Percentiles rank a stretch among this genome's conserved stretches.
Evolutionary conservation across 2,113 vertebrate genomes (phyloP).

Genomic region (Seriola dumerili): DNA sequence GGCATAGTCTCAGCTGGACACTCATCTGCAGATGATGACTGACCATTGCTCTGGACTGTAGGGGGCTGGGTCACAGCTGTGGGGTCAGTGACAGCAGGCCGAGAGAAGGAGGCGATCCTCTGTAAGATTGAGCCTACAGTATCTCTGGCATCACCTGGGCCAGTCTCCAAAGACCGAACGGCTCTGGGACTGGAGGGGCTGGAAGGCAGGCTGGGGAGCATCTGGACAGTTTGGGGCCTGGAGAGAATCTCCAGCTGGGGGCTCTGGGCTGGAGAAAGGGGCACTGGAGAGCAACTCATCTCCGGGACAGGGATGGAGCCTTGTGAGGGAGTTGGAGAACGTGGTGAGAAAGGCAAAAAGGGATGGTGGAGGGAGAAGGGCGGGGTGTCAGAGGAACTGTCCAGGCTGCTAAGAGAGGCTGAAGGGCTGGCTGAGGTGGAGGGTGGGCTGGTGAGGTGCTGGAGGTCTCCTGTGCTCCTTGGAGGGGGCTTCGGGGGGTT

Average conservation of each 20-base stretch:
- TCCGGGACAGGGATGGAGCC: slow-evolving; percentile 60
- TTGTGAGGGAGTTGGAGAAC: slow-evolving; percentile 5
- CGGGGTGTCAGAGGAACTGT: slow-evolving; percentile 66
- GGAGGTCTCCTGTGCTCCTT: slow-evolving; percentile 17
- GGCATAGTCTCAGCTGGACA: slow-evolving; percentile 3
- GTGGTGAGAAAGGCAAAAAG: slow-evolving; percentile 19
- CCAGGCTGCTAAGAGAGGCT: slow-evolving; percentile 59
- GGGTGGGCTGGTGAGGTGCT: slow-evolving; percentile 63
- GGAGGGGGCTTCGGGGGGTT: slow-evolving; percentile 17
- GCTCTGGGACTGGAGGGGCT: slow-evolving; percentile 58
- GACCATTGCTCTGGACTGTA: slow-evolving; percentile 48
- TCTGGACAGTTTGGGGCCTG: slow-evolving; percentile 76
- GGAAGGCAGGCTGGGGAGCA: slow-evolving; percentile 33
- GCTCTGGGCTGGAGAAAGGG: slow-evolving; percentile 67
- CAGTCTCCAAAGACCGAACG: slow-evolving; percentile 18
- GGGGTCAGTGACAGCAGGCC: slow-evolving; percentile 27
- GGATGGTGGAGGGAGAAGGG: slow-evolving; percentile 48
- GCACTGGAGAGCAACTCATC: slow-evolving; percentile 51
- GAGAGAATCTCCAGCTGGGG: slow-evolving; percentile 71
- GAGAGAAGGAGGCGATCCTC: slow-evolving; percentile 82
- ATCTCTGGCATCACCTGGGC: slow-evolving; percentile 58
- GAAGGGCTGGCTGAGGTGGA: slow-evolving; percentile 53
- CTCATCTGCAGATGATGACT: not conserved
- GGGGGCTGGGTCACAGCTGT: slow-evolving; percentile 13
- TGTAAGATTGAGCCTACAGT: slow-evolving; percentile 75